These are phyloP conservation scores for Cyphomyrus plagiostoma DNA, from an alignment of 2,113 vertebrate genomes.

Conservation along the genomic window DNA sequence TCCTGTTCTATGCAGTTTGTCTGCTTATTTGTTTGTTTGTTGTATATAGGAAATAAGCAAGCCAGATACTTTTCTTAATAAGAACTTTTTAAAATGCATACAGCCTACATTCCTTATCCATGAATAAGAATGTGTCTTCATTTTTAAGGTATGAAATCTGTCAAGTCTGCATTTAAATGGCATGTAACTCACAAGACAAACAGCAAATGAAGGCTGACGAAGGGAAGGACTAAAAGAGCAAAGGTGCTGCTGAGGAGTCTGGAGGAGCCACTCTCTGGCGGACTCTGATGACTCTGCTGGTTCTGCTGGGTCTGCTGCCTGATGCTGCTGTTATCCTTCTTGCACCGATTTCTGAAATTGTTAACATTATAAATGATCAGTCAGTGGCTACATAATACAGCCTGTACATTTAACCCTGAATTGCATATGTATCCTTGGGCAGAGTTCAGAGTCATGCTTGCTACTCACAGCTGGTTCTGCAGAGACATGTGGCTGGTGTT, in stretches of 20 bases:
- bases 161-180: background rate
- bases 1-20: background rate
- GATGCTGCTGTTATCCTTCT: background rate
- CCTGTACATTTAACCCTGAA: background rate
- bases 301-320: background rate
- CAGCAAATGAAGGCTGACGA: slow-evolving; percentile 38
- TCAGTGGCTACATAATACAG: background rate
- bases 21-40: background rate
- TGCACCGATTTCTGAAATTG: slow-evolving; percentile 41
- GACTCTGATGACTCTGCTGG: background rate
- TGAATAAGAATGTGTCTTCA: background rate
- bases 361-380: background rate
- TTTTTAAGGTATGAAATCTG: background rate
- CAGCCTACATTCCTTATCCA: background rate
- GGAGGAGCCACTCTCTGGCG: background rate
- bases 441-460: background rate
- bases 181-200: background rate
- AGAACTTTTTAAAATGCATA: background rate
- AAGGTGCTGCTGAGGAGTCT: slow-evolving; percentile 20
- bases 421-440: background rate
- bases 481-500: slow-evolving; percentile 37
- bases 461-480: slow-evolving; percentile 57
- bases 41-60: background rate
- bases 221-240: slow-evolving; percentile 30
- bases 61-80: background rate